phyloP scores from a whole-genome alignment of 2,797 vertebrate species.

The Allobates femoralis region DNA sequence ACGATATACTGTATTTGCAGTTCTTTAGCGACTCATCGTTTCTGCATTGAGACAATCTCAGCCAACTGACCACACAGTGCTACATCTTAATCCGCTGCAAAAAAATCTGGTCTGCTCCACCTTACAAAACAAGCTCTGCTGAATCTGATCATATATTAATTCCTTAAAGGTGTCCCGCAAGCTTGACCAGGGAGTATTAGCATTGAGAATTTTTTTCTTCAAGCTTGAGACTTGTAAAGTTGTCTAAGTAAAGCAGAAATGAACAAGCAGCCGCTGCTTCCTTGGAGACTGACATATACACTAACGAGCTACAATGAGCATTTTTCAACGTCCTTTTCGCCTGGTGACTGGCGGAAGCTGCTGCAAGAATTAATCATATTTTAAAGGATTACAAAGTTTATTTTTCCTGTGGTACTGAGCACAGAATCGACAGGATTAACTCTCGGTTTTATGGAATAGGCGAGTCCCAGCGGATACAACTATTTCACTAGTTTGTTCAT shows the following conservation, averaged over 20 bases:
- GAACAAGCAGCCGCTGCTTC: background rate
- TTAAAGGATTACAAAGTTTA: slow-evolving; percentile 38
- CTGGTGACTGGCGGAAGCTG: background rate
- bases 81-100: background rate
- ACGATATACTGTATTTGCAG: no score
- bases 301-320: slow-evolving; percentile 48
- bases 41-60: no score
- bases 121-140: background rate
- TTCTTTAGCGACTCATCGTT: no score
- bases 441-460: slow-evolving; percentile 14
- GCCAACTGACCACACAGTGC: no score
- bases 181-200: background rate
- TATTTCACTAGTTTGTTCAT: background rate
- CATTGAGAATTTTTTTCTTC: background rate
- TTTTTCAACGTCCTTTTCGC: slow-evolving; percentile 22
- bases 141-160: background rate
- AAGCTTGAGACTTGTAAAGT: background rate
- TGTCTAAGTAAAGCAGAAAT: background rate
- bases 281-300: slow-evolving; percentile 40
- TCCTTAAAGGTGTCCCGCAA: background rate
- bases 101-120: background rate
- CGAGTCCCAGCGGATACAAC: background rate
- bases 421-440: slow-evolving; percentile 25
- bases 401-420: background rate
- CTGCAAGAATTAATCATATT: slow-evolving; percentile 32